phyloP scores from a whole-genome alignment of 1,140 invertebrate species.

The Heliconius congener region DNA sequence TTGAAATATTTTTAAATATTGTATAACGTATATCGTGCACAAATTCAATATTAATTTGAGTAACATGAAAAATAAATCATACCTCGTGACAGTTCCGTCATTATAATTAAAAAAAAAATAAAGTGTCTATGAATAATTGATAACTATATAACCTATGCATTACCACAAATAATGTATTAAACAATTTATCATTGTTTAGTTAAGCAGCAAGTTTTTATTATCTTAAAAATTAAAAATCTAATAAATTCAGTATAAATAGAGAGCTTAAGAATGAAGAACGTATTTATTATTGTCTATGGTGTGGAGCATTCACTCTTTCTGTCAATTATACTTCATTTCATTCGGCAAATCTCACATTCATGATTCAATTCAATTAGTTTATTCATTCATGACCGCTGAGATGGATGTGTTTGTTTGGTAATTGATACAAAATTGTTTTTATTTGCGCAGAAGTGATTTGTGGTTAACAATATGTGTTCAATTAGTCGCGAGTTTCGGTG shows the following conservation, averaged over 20 bases:
- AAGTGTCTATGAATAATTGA: slow-evolving; percentile 14
- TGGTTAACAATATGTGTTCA: slow-evolving; percentile 56
- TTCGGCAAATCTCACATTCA: slow-evolving; percentile 7
- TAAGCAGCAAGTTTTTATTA: neutral
- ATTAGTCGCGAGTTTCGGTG: slow-evolving; percentile 37
- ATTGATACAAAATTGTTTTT: slow-evolving; percentile 66
- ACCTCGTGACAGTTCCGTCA: slow-evolving; percentile 79
- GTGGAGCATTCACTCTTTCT: slow-evolving; percentile 25
- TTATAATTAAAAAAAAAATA: slow-evolving; percentile 31
- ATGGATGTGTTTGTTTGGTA: slow-evolving; percentile 53
- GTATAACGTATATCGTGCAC: neutral
- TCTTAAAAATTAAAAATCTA: neutral
- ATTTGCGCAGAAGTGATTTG: slow-evolving; percentile 67
- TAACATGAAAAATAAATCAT: slow-evolving; percentile 29
- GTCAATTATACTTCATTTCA: slow-evolving; percentile 11
- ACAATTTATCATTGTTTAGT: neutral
- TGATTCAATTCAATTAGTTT: slow-evolving; percentile 45
- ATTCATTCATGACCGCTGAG: slow-evolving; percentile 55
- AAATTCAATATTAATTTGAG: neutral
- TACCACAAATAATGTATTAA: too few species aligned
- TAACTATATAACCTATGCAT: too few species aligned
- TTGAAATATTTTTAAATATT: neutral
- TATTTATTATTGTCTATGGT: slow-evolving; percentile 11
- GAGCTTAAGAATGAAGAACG: neutral
- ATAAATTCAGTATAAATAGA: neutral